Evolutionary conservation across 2,888 invertebrate genomes (phyloP).

Genomic region (Meliscaeva auricollis): DNA sequence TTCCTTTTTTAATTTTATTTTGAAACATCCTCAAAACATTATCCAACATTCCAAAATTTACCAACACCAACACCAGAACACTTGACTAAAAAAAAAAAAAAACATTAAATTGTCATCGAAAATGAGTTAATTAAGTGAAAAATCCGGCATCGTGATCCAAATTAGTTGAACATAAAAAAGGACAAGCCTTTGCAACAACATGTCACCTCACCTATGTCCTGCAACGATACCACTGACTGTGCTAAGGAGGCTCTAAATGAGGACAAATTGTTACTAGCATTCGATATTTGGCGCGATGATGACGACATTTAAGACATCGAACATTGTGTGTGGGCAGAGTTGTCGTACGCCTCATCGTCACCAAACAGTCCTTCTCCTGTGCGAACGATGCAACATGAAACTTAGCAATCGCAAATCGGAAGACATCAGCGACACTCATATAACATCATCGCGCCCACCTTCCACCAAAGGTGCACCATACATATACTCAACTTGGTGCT

Average conservation of each 20-base stretch:
- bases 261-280: constrained; percentile 70
- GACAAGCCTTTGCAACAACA: constrained; percentile 39
- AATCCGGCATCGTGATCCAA: constrained; percentile 19
- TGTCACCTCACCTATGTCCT: constrained; percentile 49
- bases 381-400: constrained; percentile 44
- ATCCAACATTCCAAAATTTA: not conserved
- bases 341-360: constrained; percentile 38
- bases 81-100: not conserved
- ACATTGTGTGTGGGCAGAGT: constrained; percentile 58
- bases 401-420: constrained; percentile 54
- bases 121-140: constrained; percentile 57
- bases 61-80: not conserved
- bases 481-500: not conserved
- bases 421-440: constrained; percentile 69
- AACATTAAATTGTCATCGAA: not conserved
- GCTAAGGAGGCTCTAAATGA: constrained; percentile 37
- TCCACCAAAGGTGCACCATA: constrained; percentile 11
- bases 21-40: too few relatives aligned
- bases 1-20: too few relatives aligned
- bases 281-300: constrained; percentile 23
- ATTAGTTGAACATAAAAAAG: constrained; percentile 58
- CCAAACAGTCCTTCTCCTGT: constrained; percentile 19
- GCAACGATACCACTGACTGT: constrained; percentile 2
- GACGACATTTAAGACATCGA: constrained; percentile 13
- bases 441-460: constrained; percentile 70